Evolutionary conservation across 2,113 vertebrate genomes (phyloP).

Genomic region (Propithecus coquereli): DNA sequence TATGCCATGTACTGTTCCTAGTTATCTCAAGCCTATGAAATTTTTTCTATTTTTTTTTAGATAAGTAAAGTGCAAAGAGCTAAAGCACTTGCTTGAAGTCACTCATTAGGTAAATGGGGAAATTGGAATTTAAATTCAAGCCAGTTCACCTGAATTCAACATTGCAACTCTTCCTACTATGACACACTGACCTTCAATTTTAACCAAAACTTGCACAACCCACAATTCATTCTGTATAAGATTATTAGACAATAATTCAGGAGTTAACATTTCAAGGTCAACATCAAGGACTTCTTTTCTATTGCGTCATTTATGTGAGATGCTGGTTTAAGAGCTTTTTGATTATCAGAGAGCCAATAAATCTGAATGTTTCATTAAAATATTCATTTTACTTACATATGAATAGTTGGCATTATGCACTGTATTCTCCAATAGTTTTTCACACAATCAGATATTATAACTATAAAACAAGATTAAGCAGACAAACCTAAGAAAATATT

Average conservation of each 20-base stretch:
- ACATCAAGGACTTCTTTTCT: not conserved
- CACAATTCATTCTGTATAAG: not conserved
- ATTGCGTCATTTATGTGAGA: not conserved
- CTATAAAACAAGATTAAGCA: not conserved
- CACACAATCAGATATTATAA: not conserved
- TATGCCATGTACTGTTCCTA: not conserved
- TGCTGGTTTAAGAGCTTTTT: not conserved
- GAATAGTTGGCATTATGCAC: not conserved
- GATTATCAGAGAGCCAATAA: not conserved
- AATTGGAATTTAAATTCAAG: not conserved
- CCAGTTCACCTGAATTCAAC: not conserved
- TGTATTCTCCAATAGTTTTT: slow-evolving; percentile 21
- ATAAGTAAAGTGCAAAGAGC: not conserved
- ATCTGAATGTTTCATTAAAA: not conserved
- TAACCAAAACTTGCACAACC: not conserved
- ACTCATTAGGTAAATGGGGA: not conserved
- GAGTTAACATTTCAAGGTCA: not conserved
- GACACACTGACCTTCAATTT: not conserved
- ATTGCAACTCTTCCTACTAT: not conserved
- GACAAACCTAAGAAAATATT: not conserved
- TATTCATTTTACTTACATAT: slow-evolving; percentile 18
- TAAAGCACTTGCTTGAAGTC: not conserved
- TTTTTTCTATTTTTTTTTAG: not conserved
- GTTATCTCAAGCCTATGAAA: not conserved
- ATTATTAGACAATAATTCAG: not conserved